These are phyloP conservation scores for Alectura lathami DNA, from an alignment of 2,113 vertebrate genomes.

Conservation along the genomic window DNA sequence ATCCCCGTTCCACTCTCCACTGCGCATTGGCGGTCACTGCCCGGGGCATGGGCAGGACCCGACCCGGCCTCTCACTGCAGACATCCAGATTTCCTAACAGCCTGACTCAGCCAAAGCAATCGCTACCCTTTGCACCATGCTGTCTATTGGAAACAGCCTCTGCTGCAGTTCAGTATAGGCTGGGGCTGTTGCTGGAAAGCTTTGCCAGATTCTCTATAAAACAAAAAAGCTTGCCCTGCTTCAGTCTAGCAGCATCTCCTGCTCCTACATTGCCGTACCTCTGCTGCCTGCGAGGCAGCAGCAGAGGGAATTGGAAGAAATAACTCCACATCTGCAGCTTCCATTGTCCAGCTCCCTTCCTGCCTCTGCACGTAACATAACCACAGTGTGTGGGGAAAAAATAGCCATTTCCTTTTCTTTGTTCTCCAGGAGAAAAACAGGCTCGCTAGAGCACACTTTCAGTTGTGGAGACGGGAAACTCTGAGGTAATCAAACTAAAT, in stretches of 20 bases:
- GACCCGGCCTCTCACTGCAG: not conserved
- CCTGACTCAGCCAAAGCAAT: not conserved
- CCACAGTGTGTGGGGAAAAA: not conserved
- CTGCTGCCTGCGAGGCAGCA: not conserved
- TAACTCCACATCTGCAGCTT: constrained; percentile 23
- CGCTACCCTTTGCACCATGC: not conserved
- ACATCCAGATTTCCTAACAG: not conserved
- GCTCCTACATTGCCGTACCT: not conserved
- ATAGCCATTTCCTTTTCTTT: constrained; percentile 52
- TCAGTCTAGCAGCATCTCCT: not conserved
- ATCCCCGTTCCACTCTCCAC: not conserved
- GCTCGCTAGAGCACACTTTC: not conserved
- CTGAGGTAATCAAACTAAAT: constrained; percentile 23
- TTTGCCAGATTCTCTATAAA: not conserved
- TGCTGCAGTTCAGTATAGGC: not conserved
- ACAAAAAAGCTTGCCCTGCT: not conserved
- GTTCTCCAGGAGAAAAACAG: constrained; percentile 37
- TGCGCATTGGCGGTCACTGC: not conserved
- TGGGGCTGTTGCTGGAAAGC: not conserved
- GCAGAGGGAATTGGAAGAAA: not conserved
- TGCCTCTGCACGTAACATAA: not conserved
- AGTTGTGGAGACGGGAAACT: not conserved
- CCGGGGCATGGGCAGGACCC: not conserved
- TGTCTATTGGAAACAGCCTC: not conserved
- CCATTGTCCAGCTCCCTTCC: constrained; percentile 29